Base-by-base conservation (phyloP, 2,113 vertebrate species). In the Tetrax tetrax region DNA sequence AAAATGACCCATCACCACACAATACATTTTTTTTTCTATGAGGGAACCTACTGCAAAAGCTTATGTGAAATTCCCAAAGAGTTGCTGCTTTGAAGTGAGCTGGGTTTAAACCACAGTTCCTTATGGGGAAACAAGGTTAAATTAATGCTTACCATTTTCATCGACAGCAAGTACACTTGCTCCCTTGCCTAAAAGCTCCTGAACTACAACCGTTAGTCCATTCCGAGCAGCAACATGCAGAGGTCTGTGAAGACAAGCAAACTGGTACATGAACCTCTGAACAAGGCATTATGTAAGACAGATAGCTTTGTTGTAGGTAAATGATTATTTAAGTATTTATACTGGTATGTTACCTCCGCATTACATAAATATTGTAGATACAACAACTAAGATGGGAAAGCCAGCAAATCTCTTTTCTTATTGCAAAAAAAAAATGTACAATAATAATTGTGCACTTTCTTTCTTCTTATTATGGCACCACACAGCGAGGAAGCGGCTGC, bases 141-240 rank as follows among this genome's bases (percentile, higher is more conserved):
- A 20, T 53, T 83, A 85, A 72, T 93, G 92, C 98, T 98, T 98
- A 99, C 99, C 99, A 41, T 99, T 99, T 97, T 99, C 99, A 97
- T 99, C 99, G 27, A 99, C 99, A 80, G 99, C 99, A 91, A 99
- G 99, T 65, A 99, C 99, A 95, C 99, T 99, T 89, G 99, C 99
- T 97, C 99, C 99, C 97, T 99, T 99, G 43, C 98, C 98, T 96
- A 99, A 97, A 93, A 99, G 99, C 97, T 99, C 99, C 94, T 99
- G 99, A 93, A 99, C 99, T 93, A 99, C 99, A 97, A 99, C 99
- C 43, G 99, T 99, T 79, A 99, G 98, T 94, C 99, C 99, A 60
- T 99, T 99, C 95, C 99, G 98, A 96, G 99, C 99, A 97, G 99
- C 99, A 93, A 99, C 99, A 65, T 99, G 99, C 95, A 99, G 98